Conservation (phyloP, 2,888 invertebrate species). For the Cetonia aurata region DNA sequence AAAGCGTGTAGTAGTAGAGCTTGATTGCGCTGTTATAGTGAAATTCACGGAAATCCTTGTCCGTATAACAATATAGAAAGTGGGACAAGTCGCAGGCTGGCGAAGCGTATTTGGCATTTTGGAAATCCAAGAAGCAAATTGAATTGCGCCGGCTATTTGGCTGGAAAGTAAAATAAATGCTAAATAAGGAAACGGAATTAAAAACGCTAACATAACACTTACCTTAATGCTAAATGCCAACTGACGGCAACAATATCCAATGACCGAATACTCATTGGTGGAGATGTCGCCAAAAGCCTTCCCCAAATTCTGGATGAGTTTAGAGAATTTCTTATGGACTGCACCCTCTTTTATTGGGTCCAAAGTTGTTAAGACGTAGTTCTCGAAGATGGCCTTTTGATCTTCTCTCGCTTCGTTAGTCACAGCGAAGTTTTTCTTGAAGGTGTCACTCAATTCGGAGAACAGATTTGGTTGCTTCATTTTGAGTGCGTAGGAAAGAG, state of each 20-base stretch:
- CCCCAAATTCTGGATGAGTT: slow-evolving; percentile 27
- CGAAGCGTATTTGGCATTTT: slow-evolving; percentile 52
- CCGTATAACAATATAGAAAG: slow-evolving; percentile 57
- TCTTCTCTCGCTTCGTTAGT: not conserved
- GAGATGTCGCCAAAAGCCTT: slow-evolving; percentile 6
- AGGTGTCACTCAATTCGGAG: not conserved
- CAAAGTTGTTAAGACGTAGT: slow-evolving; percentile 7
- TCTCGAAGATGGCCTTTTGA: slow-evolving; percentile 6
- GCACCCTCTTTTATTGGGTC: slow-evolving; percentile 25
- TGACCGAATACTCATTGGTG: slow-evolving; percentile 48
- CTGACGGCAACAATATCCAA: slow-evolving; percentile 57
- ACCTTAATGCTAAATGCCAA: slow-evolving; percentile 55
- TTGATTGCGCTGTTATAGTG: slow-evolving; percentile 56
- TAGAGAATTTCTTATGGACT: slow-evolving; percentile 25
- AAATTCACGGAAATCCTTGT: slow-evolving; percentile 53
- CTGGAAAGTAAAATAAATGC: slow-evolving; percentile 26
- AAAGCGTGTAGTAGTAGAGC: slow-evolving; percentile 57
- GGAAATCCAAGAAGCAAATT: slow-evolving; percentile 56
- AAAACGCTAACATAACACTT: slow-evolving; percentile 11
- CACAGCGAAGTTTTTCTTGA: not conserved
- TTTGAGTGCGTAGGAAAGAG: slow-evolving; percentile 56
- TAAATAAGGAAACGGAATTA: not conserved
- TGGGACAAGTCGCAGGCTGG: slow-evolving; percentile 58
- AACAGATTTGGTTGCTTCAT: slow-evolving; percentile 50
- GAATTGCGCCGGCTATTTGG: slow-evolving; percentile 23